These are phyloP conservation scores for Anagyrus pseudococci DNA, from an alignment of 2,888 invertebrate genomes.

Conservation along the genomic window DNA sequence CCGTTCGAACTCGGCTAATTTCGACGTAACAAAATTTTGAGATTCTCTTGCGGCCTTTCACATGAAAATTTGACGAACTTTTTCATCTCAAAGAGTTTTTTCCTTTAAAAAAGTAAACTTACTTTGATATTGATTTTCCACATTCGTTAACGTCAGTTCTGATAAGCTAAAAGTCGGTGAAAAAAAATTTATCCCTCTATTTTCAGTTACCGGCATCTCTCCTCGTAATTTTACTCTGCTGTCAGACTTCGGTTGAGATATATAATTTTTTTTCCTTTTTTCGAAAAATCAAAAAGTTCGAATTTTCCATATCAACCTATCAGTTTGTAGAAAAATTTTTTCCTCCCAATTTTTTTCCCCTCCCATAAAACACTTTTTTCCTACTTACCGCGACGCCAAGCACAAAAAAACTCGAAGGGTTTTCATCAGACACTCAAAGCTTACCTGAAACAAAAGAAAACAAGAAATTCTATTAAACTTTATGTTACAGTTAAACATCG, in stretches of 20 bases:
- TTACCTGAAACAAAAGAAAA: constrained; percentile 16
- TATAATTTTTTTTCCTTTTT: too few relatives aligned
- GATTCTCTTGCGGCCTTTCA: too few relatives aligned
- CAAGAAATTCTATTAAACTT: not conserved
- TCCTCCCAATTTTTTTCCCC: too few relatives aligned
- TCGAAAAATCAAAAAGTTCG: not conserved
- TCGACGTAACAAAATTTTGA: too few relatives aligned
- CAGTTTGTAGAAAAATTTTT: too few relatives aligned
- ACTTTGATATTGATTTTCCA: not conserved
- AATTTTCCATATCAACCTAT: not conserved
- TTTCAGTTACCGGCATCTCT: not conserved
- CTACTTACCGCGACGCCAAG: too few relatives aligned
- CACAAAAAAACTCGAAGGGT: not conserved
- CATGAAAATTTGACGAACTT: too few relatives aligned
- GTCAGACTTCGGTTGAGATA: not conserved
- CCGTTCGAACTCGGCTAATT: too few relatives aligned
- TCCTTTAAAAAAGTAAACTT: not conserved
- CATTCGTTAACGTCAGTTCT: not conserved
- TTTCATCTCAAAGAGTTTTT: too few relatives aligned
- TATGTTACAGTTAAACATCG: too few relatives aligned
- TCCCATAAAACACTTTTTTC: too few relatives aligned
- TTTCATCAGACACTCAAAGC: not conserved
- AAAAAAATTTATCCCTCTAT: not conserved
- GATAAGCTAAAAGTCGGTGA: not conserved
- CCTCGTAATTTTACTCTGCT: not conserved